These are phyloP conservation scores for Clupea harengus DNA, from an alignment of 2,113 vertebrate genomes.

Conservation along the genomic window DNA sequence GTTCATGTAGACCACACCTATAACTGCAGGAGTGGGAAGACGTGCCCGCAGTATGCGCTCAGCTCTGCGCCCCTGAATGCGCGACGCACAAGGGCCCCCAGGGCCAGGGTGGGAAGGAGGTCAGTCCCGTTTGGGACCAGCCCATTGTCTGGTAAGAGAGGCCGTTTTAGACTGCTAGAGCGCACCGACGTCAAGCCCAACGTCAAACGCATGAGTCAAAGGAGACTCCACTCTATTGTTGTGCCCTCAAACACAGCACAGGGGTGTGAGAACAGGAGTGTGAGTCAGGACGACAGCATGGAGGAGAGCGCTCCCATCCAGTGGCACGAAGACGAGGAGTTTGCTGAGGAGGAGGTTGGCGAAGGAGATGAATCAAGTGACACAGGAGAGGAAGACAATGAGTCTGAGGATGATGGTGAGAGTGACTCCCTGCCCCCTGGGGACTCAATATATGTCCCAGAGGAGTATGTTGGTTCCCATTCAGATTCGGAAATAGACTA, in stretches of 20 bases:
- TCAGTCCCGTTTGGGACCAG: too few species aligned
- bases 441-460: neutral
- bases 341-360: slow-evolving; percentile 13
- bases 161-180: too few species aligned
- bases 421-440: slow-evolving; percentile 7
- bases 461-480: slow-evolving; percentile 34
- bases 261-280: neutral
- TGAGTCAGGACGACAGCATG: neutral
- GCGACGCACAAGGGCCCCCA: too few species aligned
- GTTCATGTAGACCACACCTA: neutral
- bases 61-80: neutral
- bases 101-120: too few species aligned
- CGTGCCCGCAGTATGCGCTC: neutral
- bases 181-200: too few species aligned
- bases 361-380: neutral
- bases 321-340: slow-evolving; percentile 7
- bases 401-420: neutral
- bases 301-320: slow-evolving; percentile 24
- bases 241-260: too few species aligned
- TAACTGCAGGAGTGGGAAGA: neutral
- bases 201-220: too few species aligned
- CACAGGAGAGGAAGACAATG: neutral
- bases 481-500: slow-evolving; percentile 45
- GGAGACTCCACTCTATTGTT: too few species aligned
- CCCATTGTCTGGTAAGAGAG: too few species aligned